phyloP scores from a whole-genome alignment of 2,113 vertebrate genomes.

The Cottus gobio region DNA sequence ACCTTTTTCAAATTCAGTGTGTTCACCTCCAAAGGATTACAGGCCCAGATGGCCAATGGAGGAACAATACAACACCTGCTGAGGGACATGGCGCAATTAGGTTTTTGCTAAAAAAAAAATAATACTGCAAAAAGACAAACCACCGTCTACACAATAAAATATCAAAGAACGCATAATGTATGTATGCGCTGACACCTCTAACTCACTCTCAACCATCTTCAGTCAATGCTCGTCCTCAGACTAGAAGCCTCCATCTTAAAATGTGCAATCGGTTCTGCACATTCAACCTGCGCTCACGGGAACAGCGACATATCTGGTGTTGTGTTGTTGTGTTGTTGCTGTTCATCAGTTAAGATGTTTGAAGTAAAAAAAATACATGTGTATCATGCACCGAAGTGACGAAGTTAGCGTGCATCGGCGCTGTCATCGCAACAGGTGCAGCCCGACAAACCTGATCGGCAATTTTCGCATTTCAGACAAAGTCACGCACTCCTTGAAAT shows the following conservation, averaged over 20 bases:
- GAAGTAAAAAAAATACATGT: constrained; percentile 11
- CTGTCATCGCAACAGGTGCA: background rate
- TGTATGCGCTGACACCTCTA: constrained; percentile 5
- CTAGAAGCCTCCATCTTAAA: background rate
- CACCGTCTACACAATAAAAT: constrained; percentile 6
- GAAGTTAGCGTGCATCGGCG: background rate
- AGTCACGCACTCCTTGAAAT: constrained; percentile 14
- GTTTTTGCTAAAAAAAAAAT: constrained; percentile 10
- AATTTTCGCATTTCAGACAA: constrained; percentile 29
- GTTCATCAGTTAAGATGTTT: constrained; percentile 1
- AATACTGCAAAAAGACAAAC: constrained; percentile 39
- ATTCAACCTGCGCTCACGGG: background rate
- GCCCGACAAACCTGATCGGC: constrained; percentile 3
- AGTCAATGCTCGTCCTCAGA: background rate
- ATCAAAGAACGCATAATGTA: constrained; percentile 20
- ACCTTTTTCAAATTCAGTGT: constrained; percentile 82
- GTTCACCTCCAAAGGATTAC: constrained; percentile 82
- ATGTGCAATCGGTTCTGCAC: background rate
- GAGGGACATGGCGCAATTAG: constrained; percentile 66
- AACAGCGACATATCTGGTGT: background rate
- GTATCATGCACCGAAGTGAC: constrained; percentile 3
- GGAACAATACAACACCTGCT: constrained; percentile 85
- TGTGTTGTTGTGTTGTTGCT: background rate
- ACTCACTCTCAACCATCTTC: background rate
- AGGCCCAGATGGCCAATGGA: constrained; percentile 81